Evolutionary conservation across 2,888 invertebrate genomes (phyloP).

Genomic region (Eristalis pertinax): DNA sequence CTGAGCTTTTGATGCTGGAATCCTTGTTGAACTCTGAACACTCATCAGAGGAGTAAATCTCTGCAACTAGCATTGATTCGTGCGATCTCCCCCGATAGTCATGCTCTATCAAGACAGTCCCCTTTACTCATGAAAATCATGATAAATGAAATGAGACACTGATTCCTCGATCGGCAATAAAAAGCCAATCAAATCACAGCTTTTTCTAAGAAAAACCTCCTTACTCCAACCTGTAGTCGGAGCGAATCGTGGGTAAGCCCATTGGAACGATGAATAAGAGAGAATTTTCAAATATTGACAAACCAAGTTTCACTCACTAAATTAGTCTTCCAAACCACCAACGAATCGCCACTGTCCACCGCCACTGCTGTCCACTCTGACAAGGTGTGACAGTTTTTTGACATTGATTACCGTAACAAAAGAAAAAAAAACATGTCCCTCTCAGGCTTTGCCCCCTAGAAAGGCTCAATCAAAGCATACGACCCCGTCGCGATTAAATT

Average conservation of each 20-base stretch:
- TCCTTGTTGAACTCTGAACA: too few species aligned
- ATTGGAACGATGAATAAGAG: not conserved
- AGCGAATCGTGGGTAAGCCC: not conserved
- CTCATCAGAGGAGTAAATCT: too few species aligned
- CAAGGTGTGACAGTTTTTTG: constrained; percentile 40
- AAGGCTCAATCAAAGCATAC: constrained; percentile 53
- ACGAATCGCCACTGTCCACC: not conserved
- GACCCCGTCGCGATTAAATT: constrained; percentile 29
- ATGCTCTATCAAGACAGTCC: too few species aligned
- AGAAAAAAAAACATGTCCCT: not conserved
- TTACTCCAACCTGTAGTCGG: not conserved
- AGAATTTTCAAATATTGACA: not conserved
- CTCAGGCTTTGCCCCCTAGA: not conserved
- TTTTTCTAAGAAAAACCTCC: not conserved
- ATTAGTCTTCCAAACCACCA: constrained; percentile 3
- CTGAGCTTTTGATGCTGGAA: too few species aligned
- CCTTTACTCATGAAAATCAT: too few species aligned
- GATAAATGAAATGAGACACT: too few species aligned
- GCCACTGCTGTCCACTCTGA: constrained; percentile 5
- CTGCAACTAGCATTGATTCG: too few species aligned
- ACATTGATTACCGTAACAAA: constrained; percentile 33
- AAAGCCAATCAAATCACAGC: not conserved
- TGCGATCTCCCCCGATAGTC: too few species aligned
- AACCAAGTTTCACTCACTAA: not conserved
- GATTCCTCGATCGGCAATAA: too few species aligned